Conservation (phyloP, 2,888 invertebrate species). For the Blastobasis lacticolella region DNA sequence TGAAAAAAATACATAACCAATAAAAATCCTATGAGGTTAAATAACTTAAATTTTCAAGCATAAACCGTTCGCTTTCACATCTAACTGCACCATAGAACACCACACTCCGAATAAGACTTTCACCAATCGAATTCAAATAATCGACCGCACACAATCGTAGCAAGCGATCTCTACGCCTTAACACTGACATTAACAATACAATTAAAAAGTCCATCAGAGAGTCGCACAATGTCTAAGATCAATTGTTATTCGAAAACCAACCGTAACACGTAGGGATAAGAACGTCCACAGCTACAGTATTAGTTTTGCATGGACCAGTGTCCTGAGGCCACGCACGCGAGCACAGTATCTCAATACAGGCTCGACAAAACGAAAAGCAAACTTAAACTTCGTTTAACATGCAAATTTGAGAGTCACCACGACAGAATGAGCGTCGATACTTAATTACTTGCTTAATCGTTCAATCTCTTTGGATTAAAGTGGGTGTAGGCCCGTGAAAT, state of each 20-base stretch:
- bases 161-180: slow-evolving; percentile 71
- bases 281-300: no score
- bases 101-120: slow-evolving; percentile 10
- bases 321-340: slow-evolving; percentile 57
- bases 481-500: slow-evolving; percentile 37
- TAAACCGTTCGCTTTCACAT: no score
- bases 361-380: slow-evolving; percentile 61
- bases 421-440: slow-evolving; percentile 72
- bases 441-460: slow-evolving; percentile 73
- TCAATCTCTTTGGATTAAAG: slow-evolving; percentile 56
- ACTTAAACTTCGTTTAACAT: slow-evolving; percentile 72
- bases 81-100: no score
- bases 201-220: slow-evolving; percentile 65
- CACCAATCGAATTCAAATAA: slow-evolving; percentile 28
- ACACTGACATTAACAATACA: slow-evolving; percentile 68
- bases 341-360: slow-evolving; percentile 61
- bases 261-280: slow-evolving; percentile 26
- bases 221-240: slow-evolving; percentile 14
- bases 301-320: slow-evolving; percentile 22
- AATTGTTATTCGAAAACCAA: slow-evolving; percentile 8
- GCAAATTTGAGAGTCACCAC: slow-evolving; percentile 71
- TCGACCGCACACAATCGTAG: slow-evolving; percentile 61
- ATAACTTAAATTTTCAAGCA: no score
- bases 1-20: no score
- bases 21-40: no score